These are phyloP conservation scores for Stichodactyla helianthus DNA, from an alignment of 64 coral and sea anemone genomes.

Conservation along the genomic window DNA sequence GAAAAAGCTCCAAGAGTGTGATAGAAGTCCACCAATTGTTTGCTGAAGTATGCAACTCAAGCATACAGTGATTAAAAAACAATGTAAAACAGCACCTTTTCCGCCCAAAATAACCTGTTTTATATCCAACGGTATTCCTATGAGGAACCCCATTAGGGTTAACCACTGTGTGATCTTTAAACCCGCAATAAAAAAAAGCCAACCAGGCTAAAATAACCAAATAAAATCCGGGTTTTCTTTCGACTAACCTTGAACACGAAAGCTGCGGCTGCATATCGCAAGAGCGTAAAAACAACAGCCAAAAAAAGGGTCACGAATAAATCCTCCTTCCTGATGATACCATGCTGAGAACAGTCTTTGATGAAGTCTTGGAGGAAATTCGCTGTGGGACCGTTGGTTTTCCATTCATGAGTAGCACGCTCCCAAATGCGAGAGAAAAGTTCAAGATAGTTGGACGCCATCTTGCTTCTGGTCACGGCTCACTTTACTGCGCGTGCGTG, in stretches of 20 bases:
- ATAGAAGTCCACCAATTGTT: background rate
- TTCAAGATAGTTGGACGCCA: constrained; percentile 72
- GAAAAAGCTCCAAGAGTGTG: background rate
- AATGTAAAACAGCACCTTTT: background rate
- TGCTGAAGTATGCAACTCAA: background rate
- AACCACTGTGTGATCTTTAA: background rate
- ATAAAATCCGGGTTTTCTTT: background rate
- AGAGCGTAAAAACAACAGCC: constrained; percentile 60
- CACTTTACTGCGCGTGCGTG: background rate
- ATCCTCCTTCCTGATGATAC: constrained; percentile 52
- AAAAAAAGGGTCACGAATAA: constrained; percentile 37
- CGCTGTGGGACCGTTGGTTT: constrained; percentile 36
- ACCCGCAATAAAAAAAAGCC: background rate
- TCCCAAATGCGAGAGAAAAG: constrained; percentile 64
- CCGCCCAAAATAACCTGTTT: background rate
- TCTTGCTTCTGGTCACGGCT: constrained; percentile 12
- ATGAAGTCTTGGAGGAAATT: constrained; percentile 66
- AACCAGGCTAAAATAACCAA: background rate
- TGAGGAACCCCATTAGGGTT: background rate
- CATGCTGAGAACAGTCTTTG: constrained; percentile 40
- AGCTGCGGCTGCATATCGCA: constrained; percentile 43
- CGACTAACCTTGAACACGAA: constrained; percentile 63
- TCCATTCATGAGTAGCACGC: constrained; percentile 47
- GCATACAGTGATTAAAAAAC: background rate
- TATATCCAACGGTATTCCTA: background rate